Evolutionary conservation across 2,113 vertebrate genomes (phyloP), one percentile per base, ranked within the genome.

Genomic region (Siniperca knerii): DNA sequence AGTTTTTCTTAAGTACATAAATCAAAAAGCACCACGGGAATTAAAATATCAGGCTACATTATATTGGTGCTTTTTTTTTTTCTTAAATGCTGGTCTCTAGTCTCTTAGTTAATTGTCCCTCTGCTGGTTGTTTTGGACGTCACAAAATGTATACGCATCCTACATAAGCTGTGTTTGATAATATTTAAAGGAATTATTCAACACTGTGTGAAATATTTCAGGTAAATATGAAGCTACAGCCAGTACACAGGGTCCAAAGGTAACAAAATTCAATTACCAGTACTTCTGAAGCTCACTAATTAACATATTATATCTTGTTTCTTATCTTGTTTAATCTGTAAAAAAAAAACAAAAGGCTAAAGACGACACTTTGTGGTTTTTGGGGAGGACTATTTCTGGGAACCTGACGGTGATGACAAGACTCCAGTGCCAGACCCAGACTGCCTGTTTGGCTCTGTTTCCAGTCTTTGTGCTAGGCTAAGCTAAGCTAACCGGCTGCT

Each of bases 1-100:
- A 52, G 2, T 40, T 61, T 75, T 64, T 61, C 66, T 18, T 46
- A 61, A 74, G 75, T 50, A 54, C 33, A 75, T 23, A 13, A 33
- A 81, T 70, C 6, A 40, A 62, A 65, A 68, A 46, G 35, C 18
- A 65, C 75, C 25, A 42, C 2, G 1, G 52, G n/a, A 55, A 29
- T 18, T 35, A 10, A 52, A 65, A 66, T 12, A 62, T 25, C 42
- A 3, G 18, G 42, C 29, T 35, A 33, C 29, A 65, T 62, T 65
- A 4, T 23, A 23, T 6, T 13, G 20, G 6, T 23, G 37, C 16
- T 35, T 15, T 5, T 50, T 50, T 50, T 50, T 50, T 35, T 35
- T 35, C 6, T 33, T 16, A 13, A 60, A 62, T 62, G 20, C 29
- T 37, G 9, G 40, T 61, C 71, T 25, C 23, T 6, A 15, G 33